Evolutionary conservation across 2,797 vertebrate species (phyloP).

Genomic region (Takifugu ocellatus): DNA sequence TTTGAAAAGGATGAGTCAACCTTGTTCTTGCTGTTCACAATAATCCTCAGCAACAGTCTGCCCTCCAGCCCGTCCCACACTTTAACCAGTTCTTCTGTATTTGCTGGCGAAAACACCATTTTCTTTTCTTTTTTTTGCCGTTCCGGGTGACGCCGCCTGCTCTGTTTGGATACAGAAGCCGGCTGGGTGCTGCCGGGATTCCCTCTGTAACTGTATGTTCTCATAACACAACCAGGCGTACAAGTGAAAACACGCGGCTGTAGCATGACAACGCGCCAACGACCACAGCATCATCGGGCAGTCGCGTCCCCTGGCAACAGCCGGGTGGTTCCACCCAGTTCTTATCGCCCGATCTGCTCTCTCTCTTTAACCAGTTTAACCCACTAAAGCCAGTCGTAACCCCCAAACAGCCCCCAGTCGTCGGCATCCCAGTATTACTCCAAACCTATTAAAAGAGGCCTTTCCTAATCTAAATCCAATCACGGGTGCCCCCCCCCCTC

Average conservation of each 20-base stretch:
- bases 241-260: background rate
- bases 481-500: constrained; percentile 67
- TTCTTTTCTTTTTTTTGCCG: constrained; percentile 19
- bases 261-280: constrained; percentile 6
- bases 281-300: constrained; percentile 5
- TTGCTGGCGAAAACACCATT: background rate
- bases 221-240: constrained; percentile 17
- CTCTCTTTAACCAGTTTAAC: constrained; percentile 1
- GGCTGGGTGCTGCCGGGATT: constrained; percentile 25
- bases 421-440: constrained; percentile 66
- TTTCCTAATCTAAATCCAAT: constrained; percentile 79
- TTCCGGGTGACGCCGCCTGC: constrained; percentile 11
- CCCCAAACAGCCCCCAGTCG: constrained; percentile 67
- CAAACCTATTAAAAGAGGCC: constrained; percentile 72
- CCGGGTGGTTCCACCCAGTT: constrained; percentile 31
- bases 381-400: constrained; percentile 34
- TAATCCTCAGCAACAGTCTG: constrained; percentile 10
- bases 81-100: background rate
- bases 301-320: constrained; percentile 25
- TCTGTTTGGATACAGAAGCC: constrained; percentile 30
- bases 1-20: constrained; percentile 43
- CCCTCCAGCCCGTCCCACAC: background rate
- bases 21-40: constrained; percentile 17
- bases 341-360: constrained; percentile 44
- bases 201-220: constrained; percentile 28